Conservation (phyloP, 2,888 invertebrate species). For the Arge pagana region DNA sequence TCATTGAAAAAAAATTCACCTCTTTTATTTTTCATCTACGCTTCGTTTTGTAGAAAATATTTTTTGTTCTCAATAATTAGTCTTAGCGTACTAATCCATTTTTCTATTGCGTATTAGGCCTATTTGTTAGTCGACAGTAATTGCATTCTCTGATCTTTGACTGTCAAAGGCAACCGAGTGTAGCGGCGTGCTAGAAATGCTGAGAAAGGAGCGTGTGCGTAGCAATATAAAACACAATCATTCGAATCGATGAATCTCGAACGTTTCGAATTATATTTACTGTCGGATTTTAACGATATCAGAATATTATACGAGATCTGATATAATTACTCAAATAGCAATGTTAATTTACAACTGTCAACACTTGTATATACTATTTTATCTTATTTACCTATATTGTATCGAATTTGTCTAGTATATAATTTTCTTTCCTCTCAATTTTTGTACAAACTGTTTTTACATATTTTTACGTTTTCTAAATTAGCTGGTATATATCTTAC, state of each 20-base stretch:
- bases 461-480: conserved; percentile 47
- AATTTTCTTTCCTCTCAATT: conserved; percentile 50
- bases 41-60: conserved; percentile 1
- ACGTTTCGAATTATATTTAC: conserved; percentile 4
- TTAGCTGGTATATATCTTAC: conserved; percentile 39
- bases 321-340: conserved; percentile 16
- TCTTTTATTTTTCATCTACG: background rate
- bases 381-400: conserved; percentile 39
- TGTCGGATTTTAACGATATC: conserved; percentile 3
- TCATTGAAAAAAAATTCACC: no score
- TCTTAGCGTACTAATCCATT: conserved; percentile 10
- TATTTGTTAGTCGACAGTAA: conserved; percentile 8
- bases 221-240: conserved; percentile 37
- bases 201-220: background rate
- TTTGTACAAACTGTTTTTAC: conserved; percentile 58
- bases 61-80: conserved; percentile 3
- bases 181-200: background rate
- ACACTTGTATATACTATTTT: conserved; percentile 47
- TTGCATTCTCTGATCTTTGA: conserved; percentile 40
- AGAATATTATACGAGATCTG: conserved; percentile 6
- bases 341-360: conserved; percentile 21
- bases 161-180: conserved; percentile 35
- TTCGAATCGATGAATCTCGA: background rate
- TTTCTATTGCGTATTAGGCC: conserved; percentile 13
- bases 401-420: conserved; percentile 44